Evolutionary conservation across 2,888 invertebrate species (phyloP), one percentile per base, ranked within the genome.

Genomic region (Philereme vetulata): DNA sequence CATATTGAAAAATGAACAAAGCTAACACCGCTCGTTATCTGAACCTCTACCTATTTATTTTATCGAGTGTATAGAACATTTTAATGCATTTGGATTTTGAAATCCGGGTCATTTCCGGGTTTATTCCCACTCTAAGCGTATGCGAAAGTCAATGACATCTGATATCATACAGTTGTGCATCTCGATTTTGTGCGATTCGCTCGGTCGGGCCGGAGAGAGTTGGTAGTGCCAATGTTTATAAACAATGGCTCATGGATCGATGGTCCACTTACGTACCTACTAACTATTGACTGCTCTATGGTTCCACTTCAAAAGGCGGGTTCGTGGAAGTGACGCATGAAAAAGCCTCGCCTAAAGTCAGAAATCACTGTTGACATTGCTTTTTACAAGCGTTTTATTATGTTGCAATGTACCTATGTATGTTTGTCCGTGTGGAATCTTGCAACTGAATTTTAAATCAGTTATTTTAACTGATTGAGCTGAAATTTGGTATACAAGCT

Each of bases 141-240:
- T 63, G 57, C 51, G 58, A 72, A 78, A 77, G 78, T 77, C 75
- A 77, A 73, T 77, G 75, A 76, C 75, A 76, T 74, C 67, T 51
- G 72, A 72, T 76, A 72, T 45, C 66, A 65, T 64, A 68, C 60
- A 59, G 56, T 65, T 67, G 53, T 53, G 55, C 59, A 59, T 59
- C 38, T 66, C 58, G 64, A 72, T 74, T 76, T 75, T 75, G 72
- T 74, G 72, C 68, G 68, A 80, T 75, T 72, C 66, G 66, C 70
- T 72, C 62, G 66, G 66, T 66, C 57, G 65, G 60, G 59, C 58
- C 51, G 49, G 71, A 70, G 69, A 68, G 65, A 67, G 60, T 65
- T 67, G 61, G 53, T 64, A 61, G 67, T 79, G 81, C 53, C 67
- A 64, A 70, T 82, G 82, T 84, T 85, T 84, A 80, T 81, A 85